Percentiles rank a stretch among this genome's conserved stretches.
Evolutionary conservation across 2,888 invertebrate species (phyloP).

Genomic region (Deilephila porcellus): DNA sequence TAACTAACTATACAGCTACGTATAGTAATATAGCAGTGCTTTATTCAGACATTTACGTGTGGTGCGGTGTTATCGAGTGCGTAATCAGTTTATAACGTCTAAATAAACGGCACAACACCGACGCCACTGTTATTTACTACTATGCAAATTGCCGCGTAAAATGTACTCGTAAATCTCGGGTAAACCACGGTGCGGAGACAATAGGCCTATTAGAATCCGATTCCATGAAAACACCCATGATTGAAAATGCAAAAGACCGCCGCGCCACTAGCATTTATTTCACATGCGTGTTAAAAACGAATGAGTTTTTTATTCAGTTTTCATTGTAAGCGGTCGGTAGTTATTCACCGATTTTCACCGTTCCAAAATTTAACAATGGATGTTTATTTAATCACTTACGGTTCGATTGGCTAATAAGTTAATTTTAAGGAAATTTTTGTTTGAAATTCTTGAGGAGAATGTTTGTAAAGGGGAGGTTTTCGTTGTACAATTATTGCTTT

Average conservation of each 20-base stretch:
- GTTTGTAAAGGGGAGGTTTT: not conserved
- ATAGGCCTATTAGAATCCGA: conserved; percentile 57
- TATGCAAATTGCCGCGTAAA: conserved; percentile 68
- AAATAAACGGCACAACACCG: conserved; percentile 70
- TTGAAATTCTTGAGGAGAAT: not conserved
- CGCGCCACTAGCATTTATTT: conserved; percentile 2
- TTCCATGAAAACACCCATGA: conserved; percentile 41
- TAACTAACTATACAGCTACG: conserved; percentile 24
- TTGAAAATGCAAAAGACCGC: conserved; percentile 41
- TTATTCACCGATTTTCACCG: not conserved
- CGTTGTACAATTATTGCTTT: not conserved
- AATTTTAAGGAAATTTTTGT: not conserved
- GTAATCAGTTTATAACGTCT: conserved; percentile 76
- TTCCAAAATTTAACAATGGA: not conserved
- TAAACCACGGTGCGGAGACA: conserved; percentile 56
- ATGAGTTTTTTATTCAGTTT: conserved; percentile 14
- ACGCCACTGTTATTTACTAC: conserved; percentile 70
- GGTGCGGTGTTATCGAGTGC: conserved; percentile 66
- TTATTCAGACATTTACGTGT: conserved; percentile 63
- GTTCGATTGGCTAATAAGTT: not conserved
- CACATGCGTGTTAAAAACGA: conserved; percentile 9
- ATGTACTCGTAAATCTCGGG: conserved; percentile 65
- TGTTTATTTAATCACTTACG: not conserved
- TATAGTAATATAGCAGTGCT: conserved; percentile 10
- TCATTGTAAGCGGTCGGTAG: not conserved